Evolutionary conservation across 2,797 vertebrate genomes (phyloP).

Genomic region (Anableps anableps): DNA sequence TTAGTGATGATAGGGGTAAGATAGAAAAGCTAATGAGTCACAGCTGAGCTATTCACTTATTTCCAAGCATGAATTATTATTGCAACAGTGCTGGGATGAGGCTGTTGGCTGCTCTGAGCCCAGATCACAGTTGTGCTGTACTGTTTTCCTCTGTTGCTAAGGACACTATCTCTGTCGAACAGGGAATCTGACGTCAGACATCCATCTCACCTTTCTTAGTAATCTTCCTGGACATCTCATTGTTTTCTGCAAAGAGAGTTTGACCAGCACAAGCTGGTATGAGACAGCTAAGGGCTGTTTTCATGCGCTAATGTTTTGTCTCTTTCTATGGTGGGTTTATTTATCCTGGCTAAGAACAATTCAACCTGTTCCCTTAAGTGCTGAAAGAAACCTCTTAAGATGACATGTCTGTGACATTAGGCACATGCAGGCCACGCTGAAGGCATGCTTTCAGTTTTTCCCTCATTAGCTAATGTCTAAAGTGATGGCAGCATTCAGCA

Average conservation of each 20-base stretch:
- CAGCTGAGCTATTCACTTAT: conserved; percentile 48
- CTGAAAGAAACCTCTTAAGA: conserved; percentile 40
- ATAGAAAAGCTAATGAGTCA: conserved; percentile 60
- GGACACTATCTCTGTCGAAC: conserved; percentile 67
- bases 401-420: conserved; percentile 51
- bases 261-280: neutral
- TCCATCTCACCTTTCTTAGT: conserved; percentile 45
- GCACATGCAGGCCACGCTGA: conserved; percentile 54
- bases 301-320: conserved; percentile 35
- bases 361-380: conserved; percentile 39
- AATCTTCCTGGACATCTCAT: conserved; percentile 39
- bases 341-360: conserved; percentile 28
- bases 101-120: conserved; percentile 49
- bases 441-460: conserved; percentile 67
- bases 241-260: conserved; percentile 34
- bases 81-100: conserved; percentile 64
- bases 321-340: conserved; percentile 42
- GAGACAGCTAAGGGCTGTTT: conserved; percentile 20
- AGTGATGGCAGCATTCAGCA: conserved; percentile 42
- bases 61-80: conserved; percentile 76
- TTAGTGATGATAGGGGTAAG: conserved; percentile 13
- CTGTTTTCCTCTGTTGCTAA: conserved; percentile 73
- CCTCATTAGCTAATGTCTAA: conserved; percentile 66
- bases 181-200: conserved; percentile 46
- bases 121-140: conserved; percentile 57